Conservation (phyloP, 2,113 vertebrate species). For the Callipepla californica region DNA sequence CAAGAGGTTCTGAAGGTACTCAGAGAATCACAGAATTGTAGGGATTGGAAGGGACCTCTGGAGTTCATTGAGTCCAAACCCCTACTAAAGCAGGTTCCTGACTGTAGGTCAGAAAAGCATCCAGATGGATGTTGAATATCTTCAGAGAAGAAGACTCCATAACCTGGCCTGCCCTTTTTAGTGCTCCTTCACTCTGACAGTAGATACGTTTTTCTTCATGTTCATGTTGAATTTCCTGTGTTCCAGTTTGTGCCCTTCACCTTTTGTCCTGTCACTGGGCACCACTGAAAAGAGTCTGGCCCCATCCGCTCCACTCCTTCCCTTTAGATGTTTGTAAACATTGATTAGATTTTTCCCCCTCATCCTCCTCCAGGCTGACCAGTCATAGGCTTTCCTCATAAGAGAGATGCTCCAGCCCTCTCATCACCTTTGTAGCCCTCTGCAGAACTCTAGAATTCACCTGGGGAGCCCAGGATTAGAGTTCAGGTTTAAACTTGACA, state of each 20-base stretch:
- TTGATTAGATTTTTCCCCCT: neutral
- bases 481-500: neutral
- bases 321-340: neutral
- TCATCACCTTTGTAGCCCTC: neutral
- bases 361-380: neutral
- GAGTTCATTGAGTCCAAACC: neutral
- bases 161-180: neutral
- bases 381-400: neutral
- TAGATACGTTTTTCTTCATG: neutral
- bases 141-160: neutral
- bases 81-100: neutral
- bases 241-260: neutral
- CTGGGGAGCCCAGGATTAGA: neutral
- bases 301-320: neutral
- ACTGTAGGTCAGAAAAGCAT: neutral
- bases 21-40: neutral
- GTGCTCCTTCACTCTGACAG: neutral
- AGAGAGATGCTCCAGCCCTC: neutral
- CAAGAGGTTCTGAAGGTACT: neutral
- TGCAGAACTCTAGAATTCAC: neutral
- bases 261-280: neutral
- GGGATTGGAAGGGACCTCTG: neutral
- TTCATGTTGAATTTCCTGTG: neutral
- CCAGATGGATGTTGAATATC: neutral
- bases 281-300: neutral